Evolutionary conservation across 2,888 invertebrate species (phyloP).

Genomic region (Hipparchia semele): DNA sequence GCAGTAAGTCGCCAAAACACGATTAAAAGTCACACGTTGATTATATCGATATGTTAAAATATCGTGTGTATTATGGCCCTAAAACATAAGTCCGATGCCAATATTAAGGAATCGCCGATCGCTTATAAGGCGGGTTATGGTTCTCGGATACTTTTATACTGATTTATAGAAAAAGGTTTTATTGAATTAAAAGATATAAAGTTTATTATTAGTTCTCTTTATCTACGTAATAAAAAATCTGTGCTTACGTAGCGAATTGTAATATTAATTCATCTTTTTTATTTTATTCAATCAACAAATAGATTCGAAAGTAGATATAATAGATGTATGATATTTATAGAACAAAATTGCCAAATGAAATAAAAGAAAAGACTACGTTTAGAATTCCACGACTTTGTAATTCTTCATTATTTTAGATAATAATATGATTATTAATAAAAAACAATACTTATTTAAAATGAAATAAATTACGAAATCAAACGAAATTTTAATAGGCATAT

Average conservation of each 20-base stretch:
- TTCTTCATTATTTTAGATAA: too few species aligned
- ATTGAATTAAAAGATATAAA: constrained; percentile 34
- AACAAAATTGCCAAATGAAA: too few species aligned
- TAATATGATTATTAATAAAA: too few species aligned
- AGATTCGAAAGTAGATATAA: too few species aligned
- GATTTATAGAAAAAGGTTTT: constrained; percentile 32
- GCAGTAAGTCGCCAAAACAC: background rate
- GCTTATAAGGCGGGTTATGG: constrained; percentile 40
- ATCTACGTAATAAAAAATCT: background rate
- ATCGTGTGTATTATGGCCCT: constrained; percentile 26
- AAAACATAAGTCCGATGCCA: constrained; percentile 45
- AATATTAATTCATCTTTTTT: too few species aligned
- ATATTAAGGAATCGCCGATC: constrained; percentile 45
- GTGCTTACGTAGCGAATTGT: background rate
- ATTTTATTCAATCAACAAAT: constrained; percentile 1
- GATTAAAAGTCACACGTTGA: too few species aligned
- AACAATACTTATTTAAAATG: too few species aligned
- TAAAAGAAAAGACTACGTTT: too few species aligned
- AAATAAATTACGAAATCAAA: too few species aligned
- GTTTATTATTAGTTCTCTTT: constrained; percentile 17
- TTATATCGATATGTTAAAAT: background rate
- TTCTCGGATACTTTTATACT: constrained; percentile 36
- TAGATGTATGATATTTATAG: too few species aligned
- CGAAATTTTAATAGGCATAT: too few species aligned
- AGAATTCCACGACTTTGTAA: too few species aligned